Evolutionary conservation across 2,113 vertebrate genomes (phyloP).

Genomic region (Apeltes quadracus): DNA sequence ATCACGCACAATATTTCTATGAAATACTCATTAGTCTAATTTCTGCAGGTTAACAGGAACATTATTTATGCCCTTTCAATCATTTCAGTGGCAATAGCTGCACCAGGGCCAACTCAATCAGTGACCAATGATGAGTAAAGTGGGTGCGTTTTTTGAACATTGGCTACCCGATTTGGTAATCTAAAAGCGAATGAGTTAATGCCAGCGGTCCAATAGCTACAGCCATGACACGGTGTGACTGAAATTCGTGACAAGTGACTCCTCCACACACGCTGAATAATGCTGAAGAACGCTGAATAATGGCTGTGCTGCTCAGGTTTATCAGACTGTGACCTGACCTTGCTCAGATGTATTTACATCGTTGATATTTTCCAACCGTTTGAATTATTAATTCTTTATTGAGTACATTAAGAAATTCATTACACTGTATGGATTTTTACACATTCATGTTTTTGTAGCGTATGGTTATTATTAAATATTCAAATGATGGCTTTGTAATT

Average conservation of each 20-base stretch:
- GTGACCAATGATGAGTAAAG: background rate
- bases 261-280: background rate
- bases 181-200: background rate
- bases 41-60: background rate
- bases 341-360: conserved; percentile 36
- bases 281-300: background rate
- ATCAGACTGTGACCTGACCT: conserved; percentile 19
- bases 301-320: background rate
- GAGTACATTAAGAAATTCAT: conserved; percentile 43
- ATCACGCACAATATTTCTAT: conserved; percentile 3
- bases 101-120: background rate
- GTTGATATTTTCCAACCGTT: conserved; percentile 24
- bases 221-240: background rate
- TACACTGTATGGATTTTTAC: conserved; percentile 41
- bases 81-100: background rate
- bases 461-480: conserved; percentile 49
- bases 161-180: background rate
- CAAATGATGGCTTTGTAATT: conserved; percentile 39
- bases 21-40: background rate
- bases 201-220: background rate
- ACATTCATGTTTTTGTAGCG: conserved; percentile 30
- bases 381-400: conserved; percentile 43
- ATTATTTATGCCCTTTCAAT: conserved; percentile 3
- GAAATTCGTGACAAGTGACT: background rate
- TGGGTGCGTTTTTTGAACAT: background rate